Base-by-base conservation (phyloP, 1,140 invertebrate species). In the Papilio xuthus region DNA sequence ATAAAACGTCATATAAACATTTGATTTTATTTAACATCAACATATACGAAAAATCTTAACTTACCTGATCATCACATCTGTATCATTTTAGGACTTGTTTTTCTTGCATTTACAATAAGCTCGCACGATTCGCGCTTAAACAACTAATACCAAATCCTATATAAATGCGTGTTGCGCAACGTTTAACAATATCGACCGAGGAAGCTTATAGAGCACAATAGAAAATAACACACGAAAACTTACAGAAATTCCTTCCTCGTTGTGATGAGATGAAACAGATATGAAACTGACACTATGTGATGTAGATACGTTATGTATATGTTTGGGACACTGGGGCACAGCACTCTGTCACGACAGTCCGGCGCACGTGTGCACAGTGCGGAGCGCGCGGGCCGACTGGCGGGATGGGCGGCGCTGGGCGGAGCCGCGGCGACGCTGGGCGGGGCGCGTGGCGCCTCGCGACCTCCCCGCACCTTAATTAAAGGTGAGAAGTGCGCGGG, bases 371-470 rank as follows among this genome's bases (percentile, higher is more conserved):
- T 28, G 69, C 4, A 41, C 32, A n/a, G 32, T 71, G 69, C 69
- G 69, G 32, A 71, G 32, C 69, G 69, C 69, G 69, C 69, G 69
- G 32, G 26, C 26, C 28, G 37, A 71, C 69, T 71, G 69, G 8
- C 63, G 69, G 26, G 10, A n/a, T 67, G 69, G 69, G 69, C 69
- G 69, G 69, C 15, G 63, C 28, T 23, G 63, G 13, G 26, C 23
- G 63, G 69, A 32, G 69, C 69, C 4, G 37, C 37, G 69, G 32
- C 26, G 26, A 18, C 8, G 69, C 4, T 15, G 9, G 53, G n/a
- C 50, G n/a, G 20, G 53, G 20, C 53, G 13, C 32, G 7, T 37
- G 4, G 32, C 32, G 0, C 32, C 32, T 37, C 32, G 32, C 32
- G 32, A 37, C 44, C 6, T 9, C 44, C 44, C 44, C 15, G 10